phyloP scores from a whole-genome alignment of 2,797 vertebrate genomes.

The Anomalospiza imberbis region DNA sequence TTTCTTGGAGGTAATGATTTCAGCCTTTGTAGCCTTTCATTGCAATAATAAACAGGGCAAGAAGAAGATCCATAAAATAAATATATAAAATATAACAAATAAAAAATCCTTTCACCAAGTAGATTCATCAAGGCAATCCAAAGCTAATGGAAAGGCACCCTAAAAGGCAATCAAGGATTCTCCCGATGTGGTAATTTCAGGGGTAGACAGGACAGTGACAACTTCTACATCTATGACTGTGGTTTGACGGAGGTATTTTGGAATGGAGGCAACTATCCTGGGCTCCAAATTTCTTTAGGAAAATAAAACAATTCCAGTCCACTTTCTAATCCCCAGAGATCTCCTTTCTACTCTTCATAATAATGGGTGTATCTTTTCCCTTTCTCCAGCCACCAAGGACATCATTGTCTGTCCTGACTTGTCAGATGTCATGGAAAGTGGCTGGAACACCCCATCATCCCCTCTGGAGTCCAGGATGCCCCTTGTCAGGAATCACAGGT shows the following conservation, averaged over 20 bases:
- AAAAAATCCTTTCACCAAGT: not conserved
- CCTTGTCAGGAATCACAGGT: accelerated
- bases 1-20: not conserved
- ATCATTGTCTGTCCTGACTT: not conserved
- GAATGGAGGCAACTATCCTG: not conserved
- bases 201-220: not conserved
- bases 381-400: not conserved
- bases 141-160: not conserved
- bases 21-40: not conserved
- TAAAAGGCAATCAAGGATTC: not conserved
- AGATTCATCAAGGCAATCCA: not conserved
- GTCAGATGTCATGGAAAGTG: not conserved
- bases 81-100: not conserved
- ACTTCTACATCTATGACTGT: too few species aligned
- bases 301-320: not conserved
- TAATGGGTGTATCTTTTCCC: not conserved
- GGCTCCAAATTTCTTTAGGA: not conserved
- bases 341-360: not conserved
- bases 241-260: not conserved
- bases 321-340: not conserved
- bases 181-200: not conserved
- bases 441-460: not conserved
- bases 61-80: not conserved
- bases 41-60: not conserved
- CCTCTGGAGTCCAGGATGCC: not conserved